A percentile compares a stretch with the other conserved stretches of the same genome.
Conservation (phyloP, 2,888 invertebrate genomes). For the Pachymerium ferrugineum region DNA sequence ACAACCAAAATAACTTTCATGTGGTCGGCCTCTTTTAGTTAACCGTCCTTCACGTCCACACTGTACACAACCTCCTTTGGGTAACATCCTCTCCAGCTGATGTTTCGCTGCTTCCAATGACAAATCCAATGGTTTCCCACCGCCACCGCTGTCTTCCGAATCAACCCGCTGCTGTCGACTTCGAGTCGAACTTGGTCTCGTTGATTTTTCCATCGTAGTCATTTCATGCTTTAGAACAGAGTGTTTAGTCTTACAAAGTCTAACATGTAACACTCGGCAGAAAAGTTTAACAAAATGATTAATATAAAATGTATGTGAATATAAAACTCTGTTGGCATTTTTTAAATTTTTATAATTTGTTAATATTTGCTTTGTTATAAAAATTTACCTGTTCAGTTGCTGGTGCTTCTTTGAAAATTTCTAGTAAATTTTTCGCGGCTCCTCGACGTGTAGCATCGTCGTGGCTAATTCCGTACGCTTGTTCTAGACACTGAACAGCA, state of each 20-base stretch:
- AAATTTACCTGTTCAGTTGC: conserved; percentile 36
- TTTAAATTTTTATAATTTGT: neutral
- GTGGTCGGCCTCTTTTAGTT: conserved; percentile 37
- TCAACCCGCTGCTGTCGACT: neutral
- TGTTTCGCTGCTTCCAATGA: conserved; percentile 32
- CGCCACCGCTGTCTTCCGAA: neutral
- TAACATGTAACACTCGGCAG: conserved; percentile 3
- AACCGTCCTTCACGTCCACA: conserved; percentile 37
- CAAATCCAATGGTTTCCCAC: conserved; percentile 28
- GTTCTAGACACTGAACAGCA: conserved; percentile 88
- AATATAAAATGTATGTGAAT: neutral
- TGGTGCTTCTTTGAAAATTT: conserved; percentile 49
- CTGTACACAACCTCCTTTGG: conserved; percentile 38
- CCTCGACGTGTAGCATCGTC: conserved; percentile 45
- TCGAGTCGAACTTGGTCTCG: neutral
- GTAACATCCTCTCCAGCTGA: conserved; percentile 35
- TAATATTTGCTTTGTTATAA: neutral
- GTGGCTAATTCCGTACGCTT: conserved; percentile 68
- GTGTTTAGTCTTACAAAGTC: conserved; percentile 29
- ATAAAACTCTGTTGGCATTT: neutral
- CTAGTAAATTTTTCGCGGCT: conserved; percentile 48
- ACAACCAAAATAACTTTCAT: conserved; percentile 37
- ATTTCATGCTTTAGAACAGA: conserved; percentile 12
- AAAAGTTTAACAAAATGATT: neutral
- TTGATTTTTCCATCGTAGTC: neutral